Evolutionary conservation across 2,113 vertebrate genomes (phyloP).

Genomic region (Chionodraco myersi): DNA sequence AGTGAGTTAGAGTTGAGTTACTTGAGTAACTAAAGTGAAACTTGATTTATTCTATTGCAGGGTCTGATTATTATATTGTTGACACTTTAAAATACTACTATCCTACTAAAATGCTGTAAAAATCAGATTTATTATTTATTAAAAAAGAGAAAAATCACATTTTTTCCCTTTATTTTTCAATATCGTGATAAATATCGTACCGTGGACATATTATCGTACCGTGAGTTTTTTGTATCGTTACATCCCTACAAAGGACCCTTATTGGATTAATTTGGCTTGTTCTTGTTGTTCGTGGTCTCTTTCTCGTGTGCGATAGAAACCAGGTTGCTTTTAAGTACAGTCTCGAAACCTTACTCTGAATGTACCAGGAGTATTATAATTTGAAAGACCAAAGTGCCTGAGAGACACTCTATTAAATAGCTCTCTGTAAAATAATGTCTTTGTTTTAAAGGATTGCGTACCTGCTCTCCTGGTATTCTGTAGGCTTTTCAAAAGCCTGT

Average conservation of each 20-base stretch:
- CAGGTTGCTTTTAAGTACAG: not conserved
- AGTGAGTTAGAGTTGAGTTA: no score
- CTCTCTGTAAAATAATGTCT: not conserved
- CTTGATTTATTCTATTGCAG: no score
- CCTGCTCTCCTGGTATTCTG: constrained; percentile 22
- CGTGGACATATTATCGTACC: no score
- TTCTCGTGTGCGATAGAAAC: not conserved
- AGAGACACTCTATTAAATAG: not conserved
- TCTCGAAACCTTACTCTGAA: constrained; percentile 5
- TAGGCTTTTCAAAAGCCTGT: constrained; percentile 47
- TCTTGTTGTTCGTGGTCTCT: not conserved
- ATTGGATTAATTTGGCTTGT: not conserved
- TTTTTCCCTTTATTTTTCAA: no score
- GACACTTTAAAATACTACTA: no score
- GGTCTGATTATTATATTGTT: no score
- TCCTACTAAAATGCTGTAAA: no score
- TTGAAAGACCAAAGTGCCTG: constrained; percentile 18
- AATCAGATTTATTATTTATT: no score
- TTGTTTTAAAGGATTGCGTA: constrained; percentile 23
- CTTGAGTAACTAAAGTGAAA: no score
- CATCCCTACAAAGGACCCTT: not conserved
- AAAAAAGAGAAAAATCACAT: no score
- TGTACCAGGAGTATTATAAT: not conserved
- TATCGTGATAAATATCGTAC: no score
- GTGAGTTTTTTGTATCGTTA: no score